Percentiles rank a stretch among this genome's conserved stretches.
These are phyloP conservation scores for Elmis aenea DNA, from an alignment of 2,888 invertebrate species.

Conservation along the genomic window DNA sequence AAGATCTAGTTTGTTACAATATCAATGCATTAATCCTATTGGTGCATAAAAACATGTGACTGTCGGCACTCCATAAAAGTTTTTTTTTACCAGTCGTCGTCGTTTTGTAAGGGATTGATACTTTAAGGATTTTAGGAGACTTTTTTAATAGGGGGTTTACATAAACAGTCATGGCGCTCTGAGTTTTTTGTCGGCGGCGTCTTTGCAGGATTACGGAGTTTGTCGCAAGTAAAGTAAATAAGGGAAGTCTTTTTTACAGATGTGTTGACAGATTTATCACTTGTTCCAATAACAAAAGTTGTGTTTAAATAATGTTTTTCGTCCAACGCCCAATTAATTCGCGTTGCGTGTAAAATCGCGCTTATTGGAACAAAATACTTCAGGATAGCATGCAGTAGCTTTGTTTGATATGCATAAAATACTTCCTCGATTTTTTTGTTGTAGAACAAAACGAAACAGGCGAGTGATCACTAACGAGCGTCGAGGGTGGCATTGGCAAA, in stretches of 20 bases:
- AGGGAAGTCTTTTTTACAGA: slow-evolving; percentile 10
- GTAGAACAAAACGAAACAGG: slow-evolving; percentile 29
- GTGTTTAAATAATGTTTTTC: no score
- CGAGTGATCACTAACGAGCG: slow-evolving; percentile 43
- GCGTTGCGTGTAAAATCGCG: no score
- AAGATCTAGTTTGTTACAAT: slow-evolving; percentile 22
- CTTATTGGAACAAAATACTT: background rate
- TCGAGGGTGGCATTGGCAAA: slow-evolving; percentile 42
- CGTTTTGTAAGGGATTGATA: slow-evolving; percentile 15
- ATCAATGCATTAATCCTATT: slow-evolving; percentile 37
- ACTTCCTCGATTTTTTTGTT: slow-evolving; percentile 33
- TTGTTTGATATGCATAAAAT: slow-evolving; percentile 18
- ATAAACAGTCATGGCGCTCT: slow-evolving; percentile 20
- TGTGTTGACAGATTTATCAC: background rate
- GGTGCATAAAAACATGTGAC: slow-evolving; percentile 33
- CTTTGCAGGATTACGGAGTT: slow-evolving; percentile 22
- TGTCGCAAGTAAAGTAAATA: slow-evolving; percentile 23
- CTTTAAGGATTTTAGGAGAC: slow-evolving; percentile 11
- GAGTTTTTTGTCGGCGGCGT: slow-evolving; percentile 20
- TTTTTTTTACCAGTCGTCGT: slow-evolving; percentile 16
- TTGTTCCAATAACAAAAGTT: slow-evolving; percentile 4
- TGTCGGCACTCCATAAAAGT: slow-evolving; percentile 29
- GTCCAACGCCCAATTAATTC: no score
- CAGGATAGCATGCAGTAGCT: slow-evolving; percentile 1
- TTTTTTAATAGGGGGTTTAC: slow-evolving; percentile 22